These are phyloP conservation scores for Drosophila neotestacea DNA, from an alignment of 2,888 invertebrate species.

Conservation along the genomic window DNA sequence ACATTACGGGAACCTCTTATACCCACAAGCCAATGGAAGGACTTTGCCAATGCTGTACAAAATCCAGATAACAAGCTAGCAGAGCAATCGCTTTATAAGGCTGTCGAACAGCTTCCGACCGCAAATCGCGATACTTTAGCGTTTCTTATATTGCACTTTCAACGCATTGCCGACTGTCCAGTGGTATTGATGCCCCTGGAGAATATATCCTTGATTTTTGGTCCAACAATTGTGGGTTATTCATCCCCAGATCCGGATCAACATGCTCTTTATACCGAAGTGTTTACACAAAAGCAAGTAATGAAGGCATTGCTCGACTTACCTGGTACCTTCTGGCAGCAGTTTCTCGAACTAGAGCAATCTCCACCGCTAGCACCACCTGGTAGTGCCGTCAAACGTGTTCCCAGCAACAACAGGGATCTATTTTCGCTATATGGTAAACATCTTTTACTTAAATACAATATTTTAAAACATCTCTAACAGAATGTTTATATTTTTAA, in stretches of 20 bases:
- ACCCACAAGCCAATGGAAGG: conserved; percentile 91
- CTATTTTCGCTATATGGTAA: conserved; percentile 82
- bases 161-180: conserved; percentile 92
- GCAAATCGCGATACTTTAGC: conserved; percentile 98
- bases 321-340: conserved; percentile 90
- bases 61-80: conserved; percentile 87
- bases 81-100: conserved; percentile 87
- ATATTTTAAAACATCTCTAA: background rate
- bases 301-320: conserved; percentile 90
- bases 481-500: background rate
- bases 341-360: conserved; percentile 71
- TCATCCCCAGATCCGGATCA: conserved; percentile 90
- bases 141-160: conserved; percentile 95
- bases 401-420: conserved; percentile 72
- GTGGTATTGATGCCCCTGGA: conserved; percentile 96
- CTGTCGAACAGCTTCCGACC: conserved; percentile 93
- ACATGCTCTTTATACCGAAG: conserved; percentile 91
- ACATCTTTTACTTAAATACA: background rate
- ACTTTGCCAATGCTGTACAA: conserved; percentile 86
- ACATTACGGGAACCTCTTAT: conserved; percentile 95
- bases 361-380: conserved; percentile 39
- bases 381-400: conserved; percentile 57
- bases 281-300: conserved; percentile 90
- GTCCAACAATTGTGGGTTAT: conserved; percentile 97
- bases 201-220: conserved; percentile 96